phyloP scores from a whole-genome alignment of 2,888 invertebrate genomes.

The Mesoligia furuncula region DNA sequence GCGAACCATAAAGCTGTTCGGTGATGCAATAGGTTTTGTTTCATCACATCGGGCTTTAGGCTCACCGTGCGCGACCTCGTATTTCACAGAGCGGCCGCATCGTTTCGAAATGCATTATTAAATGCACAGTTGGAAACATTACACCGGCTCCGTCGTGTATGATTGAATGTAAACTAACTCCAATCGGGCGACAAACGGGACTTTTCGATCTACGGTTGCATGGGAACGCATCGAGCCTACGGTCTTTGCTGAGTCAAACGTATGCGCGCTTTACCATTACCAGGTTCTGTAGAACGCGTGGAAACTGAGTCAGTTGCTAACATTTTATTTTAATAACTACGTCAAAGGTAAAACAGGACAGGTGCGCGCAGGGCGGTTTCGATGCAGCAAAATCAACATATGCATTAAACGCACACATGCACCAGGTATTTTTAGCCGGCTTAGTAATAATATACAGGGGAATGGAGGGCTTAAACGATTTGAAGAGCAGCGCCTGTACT shows the following conservation, averaged over 20 bases:
- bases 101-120: slow-evolving; percentile 89
- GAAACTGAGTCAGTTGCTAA: slow-evolving; percentile 28
- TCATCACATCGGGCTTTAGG: slow-evolving; percentile 87
- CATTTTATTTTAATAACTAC: slow-evolving; percentile 54
- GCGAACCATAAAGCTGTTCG: slow-evolving; percentile 85
- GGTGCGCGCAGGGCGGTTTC: slow-evolving; percentile 78
- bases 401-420: slow-evolving; percentile 76
- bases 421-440: slow-evolving; percentile 81
- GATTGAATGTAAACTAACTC: slow-evolving; percentile 82
- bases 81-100: slow-evolving; percentile 87
- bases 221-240: slow-evolving; percentile 69
- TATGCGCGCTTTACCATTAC: background rate
- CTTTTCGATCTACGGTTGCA: slow-evolving; percentile 67
- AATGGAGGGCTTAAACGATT: slow-evolving; percentile 72
- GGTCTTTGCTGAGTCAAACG: slow-evolving; percentile 35
- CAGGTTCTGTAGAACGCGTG: slow-evolving; percentile 7
- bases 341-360: slow-evolving; percentile 77
- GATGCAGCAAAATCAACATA: slow-evolving; percentile 75
- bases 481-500: slow-evolving; percentile 73
- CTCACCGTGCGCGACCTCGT: slow-evolving; percentile 87
- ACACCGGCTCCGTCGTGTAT: slow-evolving; percentile 74
- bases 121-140: slow-evolving; percentile 87
- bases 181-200: slow-evolving; percentile 68
- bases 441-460: slow-evolving; percentile 74
- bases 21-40: slow-evolving; percentile 89